A percentile compares a stretch with the other conserved stretches of the same genome.
These are phyloP conservation scores for Dryobates pubescens DNA, from an alignment of 2,797 vertebrate genomes.

Conservation along the genomic window DNA sequence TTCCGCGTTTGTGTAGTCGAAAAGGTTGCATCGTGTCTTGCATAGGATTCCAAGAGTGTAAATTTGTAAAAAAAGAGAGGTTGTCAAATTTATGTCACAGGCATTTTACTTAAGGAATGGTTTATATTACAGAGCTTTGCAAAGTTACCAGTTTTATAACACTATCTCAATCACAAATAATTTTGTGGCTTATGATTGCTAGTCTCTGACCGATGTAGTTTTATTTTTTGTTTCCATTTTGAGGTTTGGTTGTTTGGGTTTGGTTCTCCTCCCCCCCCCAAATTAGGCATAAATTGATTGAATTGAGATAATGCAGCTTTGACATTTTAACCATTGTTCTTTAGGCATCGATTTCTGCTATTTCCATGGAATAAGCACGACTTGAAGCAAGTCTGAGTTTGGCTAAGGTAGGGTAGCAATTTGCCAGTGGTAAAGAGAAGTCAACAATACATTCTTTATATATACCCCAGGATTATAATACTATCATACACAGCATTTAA, in stretches of 20 bases:
- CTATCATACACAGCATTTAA: conserved; percentile 65
- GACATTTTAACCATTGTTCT: conserved; percentile 52
- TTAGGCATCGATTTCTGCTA: conserved; percentile 71
- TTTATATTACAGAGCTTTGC: conserved; percentile 72
- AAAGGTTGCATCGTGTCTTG: conserved; percentile 67
- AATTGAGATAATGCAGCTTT: conserved; percentile 69
- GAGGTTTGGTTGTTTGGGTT: too few species aligned
- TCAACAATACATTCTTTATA: conserved; percentile 53
- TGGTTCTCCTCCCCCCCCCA: background rate
- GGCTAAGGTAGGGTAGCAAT: conserved; percentile 77
- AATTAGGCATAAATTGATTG: conserved; percentile 58
- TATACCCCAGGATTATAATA: conserved; percentile 66
- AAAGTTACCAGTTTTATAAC: conserved; percentile 73
- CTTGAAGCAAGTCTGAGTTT: conserved; percentile 80
- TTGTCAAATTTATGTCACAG: conserved; percentile 74
- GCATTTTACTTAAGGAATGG: conserved; percentile 71
- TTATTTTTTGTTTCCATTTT: background rate
- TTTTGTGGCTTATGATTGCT: conserved; percentile 70
- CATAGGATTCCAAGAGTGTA: conserved; percentile 58
- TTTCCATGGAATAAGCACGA: conserved; percentile 69
- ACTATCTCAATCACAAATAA: conserved; percentile 74
- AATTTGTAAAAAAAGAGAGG: conserved; percentile 71
- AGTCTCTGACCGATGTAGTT: conserved; percentile 35
- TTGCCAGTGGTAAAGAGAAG: conserved; percentile 76
- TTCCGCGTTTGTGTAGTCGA: conserved; percentile 46